Percentiles rank a stretch among this genome's conserved stretches.
phyloP scores from a whole-genome alignment of 2,797 vertebrate genomes.

The Trichosurus vulpecula region DNA sequence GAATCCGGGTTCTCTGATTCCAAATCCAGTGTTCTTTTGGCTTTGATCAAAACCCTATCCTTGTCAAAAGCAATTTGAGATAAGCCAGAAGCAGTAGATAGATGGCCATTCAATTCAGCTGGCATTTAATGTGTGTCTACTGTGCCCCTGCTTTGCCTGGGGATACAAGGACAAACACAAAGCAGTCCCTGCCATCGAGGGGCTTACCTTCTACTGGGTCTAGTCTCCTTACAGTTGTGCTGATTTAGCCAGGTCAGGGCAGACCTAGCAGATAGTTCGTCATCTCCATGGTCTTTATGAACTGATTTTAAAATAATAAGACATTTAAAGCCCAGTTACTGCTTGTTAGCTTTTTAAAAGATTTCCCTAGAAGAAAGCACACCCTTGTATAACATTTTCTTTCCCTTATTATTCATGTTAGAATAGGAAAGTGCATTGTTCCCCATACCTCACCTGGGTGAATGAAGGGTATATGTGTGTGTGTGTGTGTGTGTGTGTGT shows the following conservation, averaged over 20 bases:
- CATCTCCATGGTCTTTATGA: neutral
- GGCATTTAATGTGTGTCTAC: neutral
- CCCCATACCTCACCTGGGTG: slow-evolving; percentile 3
- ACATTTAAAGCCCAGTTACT: neutral
- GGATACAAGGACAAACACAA: neutral
- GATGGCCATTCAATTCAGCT: neutral
- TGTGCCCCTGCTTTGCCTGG: neutral
- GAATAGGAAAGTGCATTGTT: slow-evolving; percentile 7
- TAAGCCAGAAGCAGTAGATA: neutral
- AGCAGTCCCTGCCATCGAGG: neutral
- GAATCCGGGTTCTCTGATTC: neutral
- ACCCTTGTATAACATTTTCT: neutral
- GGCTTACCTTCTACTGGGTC: neutral
- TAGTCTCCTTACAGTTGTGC: neutral
- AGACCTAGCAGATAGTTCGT: neutral
- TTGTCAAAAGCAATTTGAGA: neutral
- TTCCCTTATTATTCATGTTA: slow-evolving; percentile 32
- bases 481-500: slow-evolving; percentile 2
- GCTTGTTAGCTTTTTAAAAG: slow-evolving; percentile 24
- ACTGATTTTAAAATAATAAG: neutral
- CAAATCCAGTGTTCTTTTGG: neutral
- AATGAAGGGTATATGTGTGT: neutral
- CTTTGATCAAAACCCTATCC: neutral
- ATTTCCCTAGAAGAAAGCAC: neutral
- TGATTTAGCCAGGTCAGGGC: neutral